Percentiles rank a stretch among this genome's conserved stretches.
Conservation (phyloP, 2,888 invertebrate genomes). For the Apotomis betuletana region DNA sequence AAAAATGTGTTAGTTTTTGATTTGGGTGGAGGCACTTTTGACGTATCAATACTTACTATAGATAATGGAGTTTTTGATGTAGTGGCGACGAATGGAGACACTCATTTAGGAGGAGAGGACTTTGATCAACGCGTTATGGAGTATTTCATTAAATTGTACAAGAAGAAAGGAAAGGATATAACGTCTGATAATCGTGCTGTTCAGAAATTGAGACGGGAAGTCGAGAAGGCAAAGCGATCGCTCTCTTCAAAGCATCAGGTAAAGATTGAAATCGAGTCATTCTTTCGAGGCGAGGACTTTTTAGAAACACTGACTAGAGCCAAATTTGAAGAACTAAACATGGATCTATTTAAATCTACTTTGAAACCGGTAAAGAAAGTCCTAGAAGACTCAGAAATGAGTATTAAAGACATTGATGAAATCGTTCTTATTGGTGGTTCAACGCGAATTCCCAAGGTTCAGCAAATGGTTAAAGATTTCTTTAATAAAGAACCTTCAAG, state of each 20-base stretch:
- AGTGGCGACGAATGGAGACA: constrained; percentile 96
- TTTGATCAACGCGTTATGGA: constrained; percentile 99
- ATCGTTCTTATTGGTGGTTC: constrained; percentile 99
- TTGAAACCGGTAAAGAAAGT: constrained; percentile 97
- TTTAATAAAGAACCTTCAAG: constrained; percentile 99
- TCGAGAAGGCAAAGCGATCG: constrained; percentile 98
- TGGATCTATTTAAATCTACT: constrained; percentile 96
- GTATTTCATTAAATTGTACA: constrained; percentile 98
- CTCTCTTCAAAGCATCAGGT: constrained; percentile 97
- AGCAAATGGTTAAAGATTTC: constrained; percentile 95
- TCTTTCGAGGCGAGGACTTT: constrained; percentile 99
- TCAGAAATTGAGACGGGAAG: constrained; percentile 97
- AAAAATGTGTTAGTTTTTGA: constrained; percentile 99
- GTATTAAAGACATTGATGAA: constrained; percentile 98
- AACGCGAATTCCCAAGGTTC: constrained; percentile 99
- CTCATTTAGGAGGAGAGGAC: constrained; percentile 99
- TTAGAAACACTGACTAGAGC: constrained; percentile 98
- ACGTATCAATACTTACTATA: constrained; percentile 98
- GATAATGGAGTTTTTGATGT: constrained; percentile 99
- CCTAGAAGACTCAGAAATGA: constrained; percentile 99
- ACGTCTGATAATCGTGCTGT: constrained; percentile 97
- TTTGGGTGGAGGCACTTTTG: constrained; percentile 99
- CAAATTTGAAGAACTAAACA: constrained; percentile 99
- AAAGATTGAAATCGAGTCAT: constrained; percentile 98
- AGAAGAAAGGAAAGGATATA: constrained; percentile 99